Base-by-base conservation (phyloP, 2,113 vertebrate genomes). In the Pao palembangensis region DNA sequence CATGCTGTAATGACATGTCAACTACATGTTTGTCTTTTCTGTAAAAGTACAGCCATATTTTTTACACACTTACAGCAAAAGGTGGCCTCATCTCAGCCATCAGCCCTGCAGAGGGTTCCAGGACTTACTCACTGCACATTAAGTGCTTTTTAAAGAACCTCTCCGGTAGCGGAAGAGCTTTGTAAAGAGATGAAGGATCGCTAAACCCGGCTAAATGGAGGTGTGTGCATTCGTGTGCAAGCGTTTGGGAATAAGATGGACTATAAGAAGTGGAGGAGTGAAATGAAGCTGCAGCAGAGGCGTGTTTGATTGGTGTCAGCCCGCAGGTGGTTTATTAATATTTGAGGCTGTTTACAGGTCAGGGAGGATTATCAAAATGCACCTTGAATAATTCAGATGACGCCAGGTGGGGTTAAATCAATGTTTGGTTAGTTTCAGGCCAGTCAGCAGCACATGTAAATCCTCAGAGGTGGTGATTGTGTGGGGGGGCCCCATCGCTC, bases 161-260 rank as follows among this genome's bases (percentile, higher is more conserved):
- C 51, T 55, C 49, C 71, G 44, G 62, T 55, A 63, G 54, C 61
- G 56, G 55, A 67, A 61, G 61, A 70, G 62, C 62, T 70, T 69
- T 69, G 61, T 28, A 8, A 28, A 60, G 58, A 64, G 60, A 73
- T 77, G 31, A 81, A 69, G 75, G 44, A 73, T 77, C 61, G 61
- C 68, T 41, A 63, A 71, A 71, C 50, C 25, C 46, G 53, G 60
- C 60, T 41, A 41, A 58, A 64, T 4, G 47, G 47, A 57, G 44
- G n/a, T 54, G 25, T 49, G 67, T 57, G 51, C 49, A 15, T 25
- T 10, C 13, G 16, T 41, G 41, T 42, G 43, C 56, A 47, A 56
- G 55, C 53, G 41, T 23, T 41, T 31, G 18, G 54, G 64, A 52
- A 48, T 47, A 28, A 20, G 17, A 38, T 31, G 21, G 5, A 28